Conservation (phyloP, 2,797 vertebrate genomes). For the Masticophis lateralis region DNA sequence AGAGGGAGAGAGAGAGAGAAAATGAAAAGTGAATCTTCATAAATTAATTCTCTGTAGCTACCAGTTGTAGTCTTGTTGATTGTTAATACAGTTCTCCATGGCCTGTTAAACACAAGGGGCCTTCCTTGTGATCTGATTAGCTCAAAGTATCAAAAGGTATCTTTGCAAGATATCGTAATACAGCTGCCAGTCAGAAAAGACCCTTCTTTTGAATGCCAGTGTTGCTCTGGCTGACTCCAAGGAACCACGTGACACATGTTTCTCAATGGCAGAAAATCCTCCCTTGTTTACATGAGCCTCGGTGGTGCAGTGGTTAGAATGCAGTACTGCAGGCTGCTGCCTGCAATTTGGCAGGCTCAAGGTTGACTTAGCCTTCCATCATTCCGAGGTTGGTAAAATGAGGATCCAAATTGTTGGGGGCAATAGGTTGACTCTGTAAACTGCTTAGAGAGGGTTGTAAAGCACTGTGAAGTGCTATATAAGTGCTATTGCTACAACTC, state of each 20-base stretch:
- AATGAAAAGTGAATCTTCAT: not conserved
- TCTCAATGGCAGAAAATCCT: not conserved
- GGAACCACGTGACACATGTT: not conserved
- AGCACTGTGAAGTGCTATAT: no score
- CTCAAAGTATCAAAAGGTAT: not conserved
- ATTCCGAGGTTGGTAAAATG: no score
- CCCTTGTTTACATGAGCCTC: not conserved
- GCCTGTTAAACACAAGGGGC: not conserved
- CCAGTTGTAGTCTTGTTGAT: not conserved
- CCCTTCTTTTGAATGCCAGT: not conserved
- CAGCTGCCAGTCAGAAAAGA: not conserved
- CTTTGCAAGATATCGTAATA: not conserved
- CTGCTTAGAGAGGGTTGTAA: no score
- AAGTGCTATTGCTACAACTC: not conserved
- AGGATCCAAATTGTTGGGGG: no score
- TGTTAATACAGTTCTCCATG: not conserved
- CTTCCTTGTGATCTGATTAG: no score
- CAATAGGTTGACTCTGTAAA: no score
- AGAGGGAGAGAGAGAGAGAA: not conserved
- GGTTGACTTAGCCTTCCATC: no score
- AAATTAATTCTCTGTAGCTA: not conserved
- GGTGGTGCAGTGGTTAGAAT: no score
- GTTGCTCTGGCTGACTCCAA: not conserved
- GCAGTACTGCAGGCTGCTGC: no score
- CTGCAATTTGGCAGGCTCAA: no score